Conservation (phyloP, 2,888 invertebrate species). For the Synanthedon myopaeformis region DNA sequence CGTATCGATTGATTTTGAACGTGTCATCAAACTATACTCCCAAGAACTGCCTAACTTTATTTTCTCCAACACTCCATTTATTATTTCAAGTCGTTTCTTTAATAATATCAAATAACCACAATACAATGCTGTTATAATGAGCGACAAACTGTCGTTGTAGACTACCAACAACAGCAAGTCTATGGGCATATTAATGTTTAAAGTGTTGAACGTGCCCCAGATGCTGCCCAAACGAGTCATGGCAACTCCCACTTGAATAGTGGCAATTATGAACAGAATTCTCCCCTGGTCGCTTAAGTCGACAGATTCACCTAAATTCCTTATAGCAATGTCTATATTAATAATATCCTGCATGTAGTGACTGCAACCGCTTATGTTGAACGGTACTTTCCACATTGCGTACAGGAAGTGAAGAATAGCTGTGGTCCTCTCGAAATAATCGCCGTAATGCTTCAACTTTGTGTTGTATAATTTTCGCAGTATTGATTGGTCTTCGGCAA, state of each 20-base stretch:
- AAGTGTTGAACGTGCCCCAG: constrained; percentile 22
- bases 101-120: constrained; percentile 25
- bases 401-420: constrained; percentile 24
- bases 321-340: constrained; percentile 28
- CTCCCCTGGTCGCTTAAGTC: constrained; percentile 22
- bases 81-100: constrained; percentile 25
- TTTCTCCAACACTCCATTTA: constrained; percentile 30
- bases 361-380: constrained; percentile 20
- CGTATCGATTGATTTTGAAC: constrained; percentile 15
- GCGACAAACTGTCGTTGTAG: constrained; percentile 25
- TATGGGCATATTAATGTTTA: constrained; percentile 21
- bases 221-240: constrained; percentile 24
- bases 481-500: constrained; percentile 31
- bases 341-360: constrained; percentile 20
- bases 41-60: constrained; percentile 24
- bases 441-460: constrained; percentile 39
- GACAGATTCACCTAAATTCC: constrained; percentile 23
- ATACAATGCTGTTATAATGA: constrained; percentile 26
- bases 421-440: constrained; percentile 29
- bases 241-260: constrained; percentile 20
- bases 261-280: constrained; percentile 14
- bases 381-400: constrained; percentile 33
- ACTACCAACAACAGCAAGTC: constrained; percentile 35
- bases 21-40: constrained; percentile 24
- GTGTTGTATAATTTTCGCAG: constrained; percentile 37